Conservation (phyloP, 2,113 vertebrate species). For the Calonectris borealis region DNA sequence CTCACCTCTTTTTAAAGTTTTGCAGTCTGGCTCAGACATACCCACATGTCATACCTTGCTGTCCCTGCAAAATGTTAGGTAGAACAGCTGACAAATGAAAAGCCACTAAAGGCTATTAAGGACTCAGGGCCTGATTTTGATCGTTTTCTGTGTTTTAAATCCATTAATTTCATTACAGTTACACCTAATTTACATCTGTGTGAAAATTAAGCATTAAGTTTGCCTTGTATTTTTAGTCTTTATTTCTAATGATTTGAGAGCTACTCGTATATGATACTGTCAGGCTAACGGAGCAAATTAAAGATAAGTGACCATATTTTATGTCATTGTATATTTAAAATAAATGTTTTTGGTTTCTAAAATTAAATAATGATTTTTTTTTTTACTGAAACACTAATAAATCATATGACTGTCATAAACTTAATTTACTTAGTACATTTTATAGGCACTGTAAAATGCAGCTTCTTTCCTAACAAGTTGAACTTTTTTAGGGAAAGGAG, state of each 20-base stretch:
- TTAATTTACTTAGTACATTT: neutral
- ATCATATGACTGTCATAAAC: neutral
- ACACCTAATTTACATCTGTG: neutral
- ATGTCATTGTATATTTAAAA: neutral
- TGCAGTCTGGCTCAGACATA: neutral
- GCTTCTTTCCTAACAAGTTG: neutral
- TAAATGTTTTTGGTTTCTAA: neutral
- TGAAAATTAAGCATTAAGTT: neutral
- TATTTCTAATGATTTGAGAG: neutral
- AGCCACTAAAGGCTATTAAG: neutral
- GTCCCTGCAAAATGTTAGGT: neutral
- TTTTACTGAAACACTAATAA: neutral
- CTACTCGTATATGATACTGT: neutral
- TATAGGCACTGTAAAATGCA: neutral
- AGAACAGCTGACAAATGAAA: neutral
- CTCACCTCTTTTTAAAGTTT: neutral
- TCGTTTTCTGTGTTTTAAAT: neutral
- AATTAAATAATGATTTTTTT: neutral
- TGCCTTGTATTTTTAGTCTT: neutral
- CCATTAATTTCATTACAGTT: neutral
- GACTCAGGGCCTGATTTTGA: neutral
- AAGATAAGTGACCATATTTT: neutral
- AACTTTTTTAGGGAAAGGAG: neutral
- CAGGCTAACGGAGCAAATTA: neutral
- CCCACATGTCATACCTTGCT: rapidly evolving